Evolutionary conservation across 2,113 vertebrate species (phyloP).

Genomic region (Fukomys damarensis): DNA sequence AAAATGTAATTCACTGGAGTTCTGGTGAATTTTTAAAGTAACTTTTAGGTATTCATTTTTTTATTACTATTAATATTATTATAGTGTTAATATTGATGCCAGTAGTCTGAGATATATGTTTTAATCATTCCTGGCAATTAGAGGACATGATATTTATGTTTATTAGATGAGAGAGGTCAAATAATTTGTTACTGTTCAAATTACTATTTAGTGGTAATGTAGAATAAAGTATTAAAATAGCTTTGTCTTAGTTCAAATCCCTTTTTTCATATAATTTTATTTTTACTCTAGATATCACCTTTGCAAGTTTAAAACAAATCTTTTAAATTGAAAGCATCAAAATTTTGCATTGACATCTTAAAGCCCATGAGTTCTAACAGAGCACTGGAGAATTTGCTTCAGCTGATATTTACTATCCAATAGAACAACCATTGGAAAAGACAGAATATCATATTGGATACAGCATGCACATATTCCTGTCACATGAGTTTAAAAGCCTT

Average conservation of each 20-base stretch:
- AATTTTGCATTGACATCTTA: not conserved
- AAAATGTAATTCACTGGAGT: not conserved
- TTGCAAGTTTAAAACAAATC: not conserved
- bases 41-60: not conserved
- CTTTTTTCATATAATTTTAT: not conserved
- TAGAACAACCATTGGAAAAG: not conserved
- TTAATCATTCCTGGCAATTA: not conserved
- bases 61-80: not conserved
- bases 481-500: not conserved
- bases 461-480: not conserved
- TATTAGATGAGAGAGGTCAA: not conserved
- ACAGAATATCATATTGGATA: not conserved
- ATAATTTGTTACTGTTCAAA: not conserved
- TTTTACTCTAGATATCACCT: not conserved
- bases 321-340: not conserved
- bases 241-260: not conserved
- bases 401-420: slow-evolving; percentile 31
- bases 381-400: not conserved
- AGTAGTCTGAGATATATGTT: not conserved
- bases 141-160: not conserved
- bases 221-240: not conserved
- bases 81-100: not conserved
- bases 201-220: not conserved
- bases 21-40: not conserved
- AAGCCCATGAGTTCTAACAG: not conserved